phyloP scores from a whole-genome alignment of 1,140 invertebrate genomes.

The Ceratina calcarata region DNA sequence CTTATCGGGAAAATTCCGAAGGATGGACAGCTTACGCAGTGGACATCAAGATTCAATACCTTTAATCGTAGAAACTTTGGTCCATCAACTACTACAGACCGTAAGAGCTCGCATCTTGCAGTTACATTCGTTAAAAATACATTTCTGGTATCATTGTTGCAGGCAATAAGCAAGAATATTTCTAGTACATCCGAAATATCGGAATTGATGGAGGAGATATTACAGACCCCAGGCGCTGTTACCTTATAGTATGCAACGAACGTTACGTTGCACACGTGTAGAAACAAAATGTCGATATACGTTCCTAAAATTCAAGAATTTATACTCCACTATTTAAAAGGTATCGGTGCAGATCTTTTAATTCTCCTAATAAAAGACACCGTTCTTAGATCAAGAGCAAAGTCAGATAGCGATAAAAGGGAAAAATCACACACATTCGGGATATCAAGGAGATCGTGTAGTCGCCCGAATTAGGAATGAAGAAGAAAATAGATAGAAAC shows the following conservation, averaged over 20 bases:
- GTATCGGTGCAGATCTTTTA: constrained; percentile 33
- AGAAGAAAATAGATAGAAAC: constrained; percentile 92
- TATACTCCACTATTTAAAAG: constrained; percentile 84
- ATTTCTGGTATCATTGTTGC: constrained; percentile 75
- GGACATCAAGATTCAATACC: constrained; percentile 75
- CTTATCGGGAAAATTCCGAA: constrained; percentile 88
- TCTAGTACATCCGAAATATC: constrained; percentile 58
- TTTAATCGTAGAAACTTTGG: constrained; percentile 87
- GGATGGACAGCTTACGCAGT: constrained; percentile 84
- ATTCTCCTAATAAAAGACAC: not conserved
- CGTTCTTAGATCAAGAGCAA: constrained; percentile 33
- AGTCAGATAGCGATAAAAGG: constrained; percentile 71
- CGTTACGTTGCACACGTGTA: constrained; percentile 79
- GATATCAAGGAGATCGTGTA: constrained; percentile 98
- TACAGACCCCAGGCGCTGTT: constrained; percentile 65
- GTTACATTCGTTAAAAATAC: constrained; percentile 69
- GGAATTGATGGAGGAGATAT: constrained; percentile 66
- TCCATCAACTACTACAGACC: constrained; percentile 87
- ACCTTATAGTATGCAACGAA: constrained; percentile 83
- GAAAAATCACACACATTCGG: constrained; percentile 85
- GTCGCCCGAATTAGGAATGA: constrained; percentile 92
- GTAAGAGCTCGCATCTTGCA: constrained; percentile 40
- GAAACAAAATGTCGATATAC: constrained; percentile 82
- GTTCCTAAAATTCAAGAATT: constrained; percentile 85
- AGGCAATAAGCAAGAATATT: constrained; percentile 69